Percentiles rank a stretch among this genome's conserved stretches.
Conservation (phyloP, 1,140 invertebrate species). For the Drosophila tsacasi region DNA sequence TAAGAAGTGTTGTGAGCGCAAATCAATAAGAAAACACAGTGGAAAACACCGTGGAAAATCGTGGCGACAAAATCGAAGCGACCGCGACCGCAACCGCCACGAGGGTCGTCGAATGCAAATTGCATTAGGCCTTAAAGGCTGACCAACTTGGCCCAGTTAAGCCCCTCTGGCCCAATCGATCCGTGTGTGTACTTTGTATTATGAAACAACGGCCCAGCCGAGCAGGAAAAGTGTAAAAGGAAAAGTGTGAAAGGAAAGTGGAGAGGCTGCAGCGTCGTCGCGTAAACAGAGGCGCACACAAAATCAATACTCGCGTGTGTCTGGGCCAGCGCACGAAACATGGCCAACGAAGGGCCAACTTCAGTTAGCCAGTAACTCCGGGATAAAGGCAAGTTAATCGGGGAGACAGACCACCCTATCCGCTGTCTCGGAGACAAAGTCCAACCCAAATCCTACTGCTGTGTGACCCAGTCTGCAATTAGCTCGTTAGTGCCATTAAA, state of each 20-base stretch:
- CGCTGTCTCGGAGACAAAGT: too few species aligned
- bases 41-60: conserved; percentile 17
- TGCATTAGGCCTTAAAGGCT: conserved; percentile 49
- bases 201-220: conserved; percentile 44
- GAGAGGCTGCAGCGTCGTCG: conserved; percentile 43
- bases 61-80: conserved; percentile 15
- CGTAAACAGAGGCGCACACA: conserved; percentile 29
- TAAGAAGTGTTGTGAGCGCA: conserved; percentile 32
- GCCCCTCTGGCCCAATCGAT: conserved; percentile 44
- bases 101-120: conserved; percentile 57
- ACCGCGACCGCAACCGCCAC: conserved; percentile 21
- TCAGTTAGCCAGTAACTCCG: conserved; percentile 24
- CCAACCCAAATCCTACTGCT: not conserved
- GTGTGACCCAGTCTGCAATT: conserved; percentile 33
- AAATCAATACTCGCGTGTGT: conserved; percentile 60
- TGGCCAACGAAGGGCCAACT: conserved; percentile 19
- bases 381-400: conserved; percentile 35
- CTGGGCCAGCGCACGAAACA: conserved; percentile 23
- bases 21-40: conserved; percentile 49
- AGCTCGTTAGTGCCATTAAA: conserved; percentile 39
- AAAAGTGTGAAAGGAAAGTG: conserved; percentile 20
- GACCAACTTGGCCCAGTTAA: conserved; percentile 30
- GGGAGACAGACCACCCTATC: too few species aligned
- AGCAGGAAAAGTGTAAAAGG: conserved; percentile 31
- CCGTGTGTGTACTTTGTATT: conserved; percentile 27